These are phyloP conservation scores for Spicauda simplicius DNA, from an alignment of 2,888 invertebrate genomes.

Conservation along the genomic window DNA sequence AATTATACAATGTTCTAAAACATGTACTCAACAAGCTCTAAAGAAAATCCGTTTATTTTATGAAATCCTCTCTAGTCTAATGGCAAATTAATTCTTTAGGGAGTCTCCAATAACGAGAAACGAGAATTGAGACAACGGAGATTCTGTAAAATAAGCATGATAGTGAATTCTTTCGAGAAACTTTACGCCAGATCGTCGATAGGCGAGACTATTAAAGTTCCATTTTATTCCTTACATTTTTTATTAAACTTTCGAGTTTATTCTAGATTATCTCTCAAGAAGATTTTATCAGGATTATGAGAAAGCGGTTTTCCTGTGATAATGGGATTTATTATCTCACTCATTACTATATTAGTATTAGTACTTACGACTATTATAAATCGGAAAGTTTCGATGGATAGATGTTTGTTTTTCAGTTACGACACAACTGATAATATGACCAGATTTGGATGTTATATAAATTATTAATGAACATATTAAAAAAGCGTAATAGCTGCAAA, in stretches of 20 bases:
- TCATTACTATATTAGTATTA: too few relatives aligned
- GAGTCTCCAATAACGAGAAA: background rate
- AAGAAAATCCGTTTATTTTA: conserved; percentile 9
- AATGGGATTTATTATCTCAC: background rate
- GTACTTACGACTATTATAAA: too few relatives aligned
- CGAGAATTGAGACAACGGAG: conserved; percentile 1
- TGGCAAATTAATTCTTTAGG: conserved; percentile 15
- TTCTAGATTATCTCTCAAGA: background rate
- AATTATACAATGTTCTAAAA: background rate
- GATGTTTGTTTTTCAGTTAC: too few relatives aligned
- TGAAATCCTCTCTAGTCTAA: background rate
- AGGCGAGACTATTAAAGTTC: conserved; percentile 13
- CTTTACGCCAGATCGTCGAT: background rate
- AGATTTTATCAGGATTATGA: conserved; percentile 5
- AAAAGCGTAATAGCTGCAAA: too few relatives aligned
- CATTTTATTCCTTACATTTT: conserved; percentile 6
- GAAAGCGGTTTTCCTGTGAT: background rate
- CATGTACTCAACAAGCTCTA: background rate
- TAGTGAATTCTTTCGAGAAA: conserved; percentile 7
- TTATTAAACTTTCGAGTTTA: conserved; percentile 13
- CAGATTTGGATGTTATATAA: too few relatives aligned
- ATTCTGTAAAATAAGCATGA: conserved; percentile 19
- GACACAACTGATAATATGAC: too few relatives aligned
- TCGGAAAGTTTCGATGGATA: too few relatives aligned
- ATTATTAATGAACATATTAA: too few relatives aligned